Conservation (phyloP, 2,797 vertebrate species). For the Eospalax fontanierii region DNA sequence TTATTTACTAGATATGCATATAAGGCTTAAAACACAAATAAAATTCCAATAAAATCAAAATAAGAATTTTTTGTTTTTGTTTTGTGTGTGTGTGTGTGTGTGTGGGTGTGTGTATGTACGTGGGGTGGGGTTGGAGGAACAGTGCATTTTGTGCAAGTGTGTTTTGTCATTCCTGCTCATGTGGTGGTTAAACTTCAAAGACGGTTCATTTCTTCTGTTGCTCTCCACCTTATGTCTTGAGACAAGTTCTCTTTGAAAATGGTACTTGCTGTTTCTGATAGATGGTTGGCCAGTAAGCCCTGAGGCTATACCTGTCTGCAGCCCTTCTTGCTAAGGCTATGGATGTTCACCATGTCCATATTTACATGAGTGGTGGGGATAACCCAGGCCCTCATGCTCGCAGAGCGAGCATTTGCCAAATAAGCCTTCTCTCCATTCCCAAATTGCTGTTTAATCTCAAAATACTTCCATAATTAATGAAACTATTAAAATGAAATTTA, state of each 20-base stretch:
- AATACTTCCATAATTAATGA: not conserved
- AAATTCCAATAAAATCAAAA: slow-evolving; percentile 11
- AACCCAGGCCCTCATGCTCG: not conserved
- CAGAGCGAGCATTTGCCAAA: not conserved
- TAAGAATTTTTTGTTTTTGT: not conserved
- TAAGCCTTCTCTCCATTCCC: not conserved
- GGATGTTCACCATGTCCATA: not conserved
- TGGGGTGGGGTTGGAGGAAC: too few relatives aligned
- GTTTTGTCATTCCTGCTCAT: not conserved
- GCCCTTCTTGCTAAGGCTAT: too few relatives aligned
- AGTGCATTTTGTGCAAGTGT: not conserved
- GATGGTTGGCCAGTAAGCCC: not conserved
- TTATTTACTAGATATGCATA: not conserved
- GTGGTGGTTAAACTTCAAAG: not conserved
- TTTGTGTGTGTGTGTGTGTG: not conserved
- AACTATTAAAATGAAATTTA: not conserved
- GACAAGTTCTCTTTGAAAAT: not conserved
- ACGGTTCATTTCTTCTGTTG: not conserved
- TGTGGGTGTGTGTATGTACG: not conserved
- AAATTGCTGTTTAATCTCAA: not conserved
- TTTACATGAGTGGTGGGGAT: not conserved
- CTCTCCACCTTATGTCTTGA: not conserved
- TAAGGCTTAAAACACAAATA: not conserved
- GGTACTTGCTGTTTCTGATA: not conserved
- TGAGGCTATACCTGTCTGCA: not conserved